These are phyloP conservation scores for Sycophila sp. DNA, from an alignment of 1,140 invertebrate species.

Conservation along the genomic window DNA sequence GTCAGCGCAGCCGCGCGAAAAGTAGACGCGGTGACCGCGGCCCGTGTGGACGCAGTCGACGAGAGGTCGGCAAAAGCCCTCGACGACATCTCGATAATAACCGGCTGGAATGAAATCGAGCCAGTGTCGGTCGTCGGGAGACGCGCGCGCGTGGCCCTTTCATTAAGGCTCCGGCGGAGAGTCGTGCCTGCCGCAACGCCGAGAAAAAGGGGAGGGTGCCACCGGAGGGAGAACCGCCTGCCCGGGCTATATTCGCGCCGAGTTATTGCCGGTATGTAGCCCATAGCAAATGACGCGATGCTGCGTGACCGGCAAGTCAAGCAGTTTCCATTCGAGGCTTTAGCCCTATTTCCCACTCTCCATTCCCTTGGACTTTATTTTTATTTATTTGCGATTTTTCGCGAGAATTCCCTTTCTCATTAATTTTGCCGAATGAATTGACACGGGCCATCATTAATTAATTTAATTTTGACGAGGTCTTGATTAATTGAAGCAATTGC, in stretches of 20 bases:
- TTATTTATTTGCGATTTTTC: background rate
- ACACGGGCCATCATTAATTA: too few relatives aligned
- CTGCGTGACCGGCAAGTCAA: constrained; percentile 62
- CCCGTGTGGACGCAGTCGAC: constrained; percentile 9
- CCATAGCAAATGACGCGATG: constrained; percentile 66
- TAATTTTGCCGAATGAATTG: too few relatives aligned
- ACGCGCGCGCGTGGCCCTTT: constrained; percentile 33
- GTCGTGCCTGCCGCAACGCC: background rate
- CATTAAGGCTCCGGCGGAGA: constrained; percentile 21
- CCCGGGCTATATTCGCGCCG: constrained; percentile 52
- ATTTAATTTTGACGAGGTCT: too few relatives aligned
- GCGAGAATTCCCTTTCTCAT: background rate
- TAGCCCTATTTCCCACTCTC: background rate
- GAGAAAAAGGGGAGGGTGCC: constrained; percentile 28
- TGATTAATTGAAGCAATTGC: too few relatives aligned
- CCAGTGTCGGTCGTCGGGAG: background rate
- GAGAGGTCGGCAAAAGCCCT: constrained; percentile 13
- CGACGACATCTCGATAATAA: constrained; percentile 32
- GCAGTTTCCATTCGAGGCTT: constrained; percentile 34
- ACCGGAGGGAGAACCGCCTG: constrained; percentile 29
- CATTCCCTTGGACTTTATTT: background rate
- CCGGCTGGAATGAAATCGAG: background rate
- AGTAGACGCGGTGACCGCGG: too few relatives aligned
- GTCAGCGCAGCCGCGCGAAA: too few relatives aligned
- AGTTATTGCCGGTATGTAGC: constrained; percentile 66